Conservation (phyloP, 2,888 invertebrate species). For the Merodon equestris region DNA sequence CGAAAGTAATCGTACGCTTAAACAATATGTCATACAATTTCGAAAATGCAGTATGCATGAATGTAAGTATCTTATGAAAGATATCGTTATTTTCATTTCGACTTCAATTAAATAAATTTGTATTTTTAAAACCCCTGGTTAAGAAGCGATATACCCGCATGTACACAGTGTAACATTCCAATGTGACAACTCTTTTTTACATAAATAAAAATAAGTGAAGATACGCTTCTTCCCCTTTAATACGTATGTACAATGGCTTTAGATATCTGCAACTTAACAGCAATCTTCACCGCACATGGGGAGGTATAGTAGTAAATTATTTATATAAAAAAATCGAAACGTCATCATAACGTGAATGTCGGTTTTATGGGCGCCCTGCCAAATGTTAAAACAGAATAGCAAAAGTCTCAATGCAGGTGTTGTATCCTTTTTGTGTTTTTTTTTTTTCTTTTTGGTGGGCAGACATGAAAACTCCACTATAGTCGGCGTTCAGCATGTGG, state of each 20-base stretch:
- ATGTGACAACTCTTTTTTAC: too few species aligned
- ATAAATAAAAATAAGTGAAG: slow-evolving; percentile 1
- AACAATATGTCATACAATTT: not conserved
- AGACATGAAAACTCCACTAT: slow-evolving; percentile 18
- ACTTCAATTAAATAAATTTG: too few species aligned
- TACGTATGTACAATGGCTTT: slow-evolving; percentile 49
- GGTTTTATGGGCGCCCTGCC: slow-evolving; percentile 58
- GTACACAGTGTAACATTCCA: too few species aligned
- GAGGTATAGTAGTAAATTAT: slow-evolving; percentile 54
- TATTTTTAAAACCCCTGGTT: too few species aligned
- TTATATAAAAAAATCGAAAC: slow-evolving; percentile 39
- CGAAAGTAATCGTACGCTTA: not conserved
- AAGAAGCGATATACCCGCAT: too few species aligned
- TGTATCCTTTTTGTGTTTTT: slow-evolving; percentile 25
- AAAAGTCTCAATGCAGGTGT: slow-evolving; percentile 59
- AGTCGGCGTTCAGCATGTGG: slow-evolving; percentile 53
- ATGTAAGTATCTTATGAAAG: too few species aligned
- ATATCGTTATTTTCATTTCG: too few species aligned
- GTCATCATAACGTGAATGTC: slow-evolving; percentile 55
- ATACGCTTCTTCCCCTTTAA: slow-evolving; percentile 46
- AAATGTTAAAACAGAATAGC: slow-evolving; percentile 42
- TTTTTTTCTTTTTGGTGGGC: slow-evolving; percentile 3
- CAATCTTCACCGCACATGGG: slow-evolving; percentile 29
- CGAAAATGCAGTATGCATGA: too few species aligned
- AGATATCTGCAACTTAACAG: slow-evolving; percentile 54